Percentiles rank a stretch among this genome's conserved stretches.
These are phyloP conservation scores for Oreocharis arfaki DNA, from an alignment of 2,113 vertebrate species.

Conservation along the genomic window DNA sequence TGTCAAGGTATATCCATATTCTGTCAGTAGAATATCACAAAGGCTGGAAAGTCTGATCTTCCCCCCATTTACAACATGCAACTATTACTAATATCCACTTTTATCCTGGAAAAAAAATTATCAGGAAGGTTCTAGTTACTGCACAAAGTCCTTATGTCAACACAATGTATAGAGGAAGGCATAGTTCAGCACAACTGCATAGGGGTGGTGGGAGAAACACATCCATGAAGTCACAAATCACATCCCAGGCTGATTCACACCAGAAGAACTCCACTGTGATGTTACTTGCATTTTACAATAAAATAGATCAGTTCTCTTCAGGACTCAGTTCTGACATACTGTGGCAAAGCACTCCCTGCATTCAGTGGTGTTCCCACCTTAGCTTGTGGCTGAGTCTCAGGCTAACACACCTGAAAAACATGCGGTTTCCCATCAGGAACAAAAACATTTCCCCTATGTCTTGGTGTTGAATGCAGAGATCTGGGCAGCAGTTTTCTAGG, in stretches of 20 bases:
- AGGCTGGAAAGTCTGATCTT: not conserved
- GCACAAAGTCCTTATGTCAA: not conserved
- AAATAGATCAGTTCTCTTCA: not conserved
- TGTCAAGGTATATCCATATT: not conserved
- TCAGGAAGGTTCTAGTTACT: not conserved
- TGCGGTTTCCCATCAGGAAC: not conserved
- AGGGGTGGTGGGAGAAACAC: not conserved
- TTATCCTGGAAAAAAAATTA: not conserved
- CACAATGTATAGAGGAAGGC: not conserved
- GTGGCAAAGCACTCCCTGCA: not conserved
- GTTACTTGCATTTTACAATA: not conserved
- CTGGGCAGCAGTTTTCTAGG: not conserved
- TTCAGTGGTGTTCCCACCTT: not conserved
- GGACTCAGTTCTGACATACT: not conserved
- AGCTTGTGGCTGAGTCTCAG: not conserved
- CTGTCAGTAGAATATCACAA: not conserved
- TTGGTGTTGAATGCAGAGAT: not conserved
- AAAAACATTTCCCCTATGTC: not conserved
- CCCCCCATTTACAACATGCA: not conserved
- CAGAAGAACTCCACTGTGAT: not conserved
- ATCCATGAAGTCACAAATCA: not conserved
- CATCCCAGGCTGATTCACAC: not conserved
- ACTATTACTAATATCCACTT: not conserved
- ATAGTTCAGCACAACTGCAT: not conserved
- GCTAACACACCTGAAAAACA: not conserved